Evolutionary conservation across 2,113 vertebrate genomes (phyloP).

Genomic region (Corythornis madagascariensis): DNA sequence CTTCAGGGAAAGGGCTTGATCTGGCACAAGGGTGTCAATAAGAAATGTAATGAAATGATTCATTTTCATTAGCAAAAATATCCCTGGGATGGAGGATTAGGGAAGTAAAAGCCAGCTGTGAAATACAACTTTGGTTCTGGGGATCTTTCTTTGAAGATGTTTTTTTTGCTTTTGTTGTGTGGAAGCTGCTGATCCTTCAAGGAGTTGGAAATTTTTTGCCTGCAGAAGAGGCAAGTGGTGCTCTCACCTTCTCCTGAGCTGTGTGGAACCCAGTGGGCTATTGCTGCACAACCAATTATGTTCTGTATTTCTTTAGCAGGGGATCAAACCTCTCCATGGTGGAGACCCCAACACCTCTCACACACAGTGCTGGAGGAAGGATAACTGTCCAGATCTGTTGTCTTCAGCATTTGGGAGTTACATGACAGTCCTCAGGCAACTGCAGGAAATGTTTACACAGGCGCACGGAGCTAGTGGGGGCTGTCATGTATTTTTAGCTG

Average conservation of each 20-base stretch:
- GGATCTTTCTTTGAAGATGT: background rate
- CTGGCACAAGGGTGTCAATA: rapidly evolving
- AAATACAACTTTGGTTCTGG: background rate
- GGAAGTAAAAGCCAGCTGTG: background rate
- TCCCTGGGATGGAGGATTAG: background rate
- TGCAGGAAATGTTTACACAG: background rate
- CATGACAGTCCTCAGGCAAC: background rate
- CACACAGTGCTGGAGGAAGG: rapidly evolving
- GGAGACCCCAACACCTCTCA: background rate
- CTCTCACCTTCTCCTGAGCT: background rate
- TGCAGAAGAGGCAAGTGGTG: background rate
- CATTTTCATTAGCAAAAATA: background rate
- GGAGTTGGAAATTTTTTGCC: background rate
- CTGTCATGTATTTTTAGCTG: background rate
- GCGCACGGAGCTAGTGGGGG: background rate
- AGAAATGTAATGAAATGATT: background rate
- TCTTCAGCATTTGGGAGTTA: background rate
- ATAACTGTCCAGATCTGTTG: background rate
- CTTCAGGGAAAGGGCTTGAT: background rate
- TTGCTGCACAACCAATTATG: background rate
- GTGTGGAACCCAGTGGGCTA: background rate
- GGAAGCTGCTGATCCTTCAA: background rate
- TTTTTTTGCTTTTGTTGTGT: background rate
- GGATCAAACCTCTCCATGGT: background rate
- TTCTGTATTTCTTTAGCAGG: background rate